Base-by-base conservation (phyloP, 2,113 vertebrate species). In the Siphamia tubifer region DNA sequence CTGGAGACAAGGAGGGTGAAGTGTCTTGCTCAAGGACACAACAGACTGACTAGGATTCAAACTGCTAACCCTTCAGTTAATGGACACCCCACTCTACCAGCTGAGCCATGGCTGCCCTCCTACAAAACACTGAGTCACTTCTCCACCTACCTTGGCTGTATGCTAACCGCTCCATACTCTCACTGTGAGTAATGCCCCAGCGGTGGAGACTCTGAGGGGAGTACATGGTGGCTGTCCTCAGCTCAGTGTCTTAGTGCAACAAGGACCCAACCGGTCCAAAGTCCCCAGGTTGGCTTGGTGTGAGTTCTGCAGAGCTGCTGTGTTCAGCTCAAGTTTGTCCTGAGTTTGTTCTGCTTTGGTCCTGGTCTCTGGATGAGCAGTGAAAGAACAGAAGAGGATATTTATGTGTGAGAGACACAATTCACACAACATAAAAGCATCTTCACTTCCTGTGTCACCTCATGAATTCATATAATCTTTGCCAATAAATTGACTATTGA, bases 141-240 rank as follows among this genome's bases (percentile, higher is more conserved):
- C 28, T 12, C 7, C 8, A 35, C 66, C 36, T 90, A 94, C 93
- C 92, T 88, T 93, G 91, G 63, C 78, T 89, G 84, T 92, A 92
- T 42, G 93, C 91, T 36, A 93, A 74, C 9, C 89, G 87, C 81
- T 94, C 93, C 90, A 94, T 90, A 51, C 93, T 94, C 68, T 93
- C 91, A 13, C 90, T 92, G 47, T 92, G 93, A 60, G 90, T 92
- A 82, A 94, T 93, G 58, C 91, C 91, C 92, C 93, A 93, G 28
- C 91, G 87, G 72, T 92, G 91, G 12, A 93, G 89, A 77, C 91
- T 94, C 83, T 93, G 91, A 40, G 92, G 92, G n/a, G 93, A 94
- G 70, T 93, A 93, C 93, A 94, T 94, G 70, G 15, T 68, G 24
- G 48, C 21, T 2, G 20, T 54, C 34, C 44, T 71, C 47, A 31